Percentiles rank a stretch among this genome's conserved stretches.
phyloP scores from a whole-genome alignment of 2,888 invertebrate genomes.

The Tipula lateralis region DNA sequence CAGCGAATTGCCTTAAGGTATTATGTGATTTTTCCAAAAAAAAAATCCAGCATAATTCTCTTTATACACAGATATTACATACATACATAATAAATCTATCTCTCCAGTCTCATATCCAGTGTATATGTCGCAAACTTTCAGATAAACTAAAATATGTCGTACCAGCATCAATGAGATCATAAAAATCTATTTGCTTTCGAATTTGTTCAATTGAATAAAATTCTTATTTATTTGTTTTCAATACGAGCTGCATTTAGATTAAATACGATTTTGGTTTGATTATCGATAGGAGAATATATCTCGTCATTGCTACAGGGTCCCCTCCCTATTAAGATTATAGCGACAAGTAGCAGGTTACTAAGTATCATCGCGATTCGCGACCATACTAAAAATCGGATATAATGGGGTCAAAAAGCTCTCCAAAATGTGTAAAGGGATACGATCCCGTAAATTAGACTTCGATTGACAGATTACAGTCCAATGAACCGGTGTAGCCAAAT shows the following conservation, averaged over 20 bases:
- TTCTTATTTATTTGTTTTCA: not conserved
- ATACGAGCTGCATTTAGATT: not conserved
- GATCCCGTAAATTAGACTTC: too few relatives aligned
- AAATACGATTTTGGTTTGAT: not conserved
- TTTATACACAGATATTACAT: not conserved
- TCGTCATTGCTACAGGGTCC: too few relatives aligned
- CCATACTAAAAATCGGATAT: too few relatives aligned
- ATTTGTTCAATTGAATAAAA: not conserved
- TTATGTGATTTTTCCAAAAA: conserved; percentile 2
- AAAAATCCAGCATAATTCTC: not conserved
- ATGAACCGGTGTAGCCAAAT: too few relatives aligned
- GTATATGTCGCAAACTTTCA: not conserved
- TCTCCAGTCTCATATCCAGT: not conserved
- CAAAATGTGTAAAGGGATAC: too few relatives aligned
- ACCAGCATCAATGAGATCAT: not conserved
- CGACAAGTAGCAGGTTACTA: too few relatives aligned
- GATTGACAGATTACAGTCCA: too few relatives aligned
- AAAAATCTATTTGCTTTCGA: not conserved
- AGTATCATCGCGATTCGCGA: too few relatives aligned
- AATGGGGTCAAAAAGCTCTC: too few relatives aligned
- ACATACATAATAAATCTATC: not conserved
- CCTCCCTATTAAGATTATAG: too few relatives aligned
- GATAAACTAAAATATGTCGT: not conserved
- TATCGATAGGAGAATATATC: too few relatives aligned
- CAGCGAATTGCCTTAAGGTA: not conserved